Percentiles rank a stretch among this genome's conserved stretches.
phyloP scores from a whole-genome alignment of 2,888 invertebrate species.

The Sepiola atlantica region DNA sequence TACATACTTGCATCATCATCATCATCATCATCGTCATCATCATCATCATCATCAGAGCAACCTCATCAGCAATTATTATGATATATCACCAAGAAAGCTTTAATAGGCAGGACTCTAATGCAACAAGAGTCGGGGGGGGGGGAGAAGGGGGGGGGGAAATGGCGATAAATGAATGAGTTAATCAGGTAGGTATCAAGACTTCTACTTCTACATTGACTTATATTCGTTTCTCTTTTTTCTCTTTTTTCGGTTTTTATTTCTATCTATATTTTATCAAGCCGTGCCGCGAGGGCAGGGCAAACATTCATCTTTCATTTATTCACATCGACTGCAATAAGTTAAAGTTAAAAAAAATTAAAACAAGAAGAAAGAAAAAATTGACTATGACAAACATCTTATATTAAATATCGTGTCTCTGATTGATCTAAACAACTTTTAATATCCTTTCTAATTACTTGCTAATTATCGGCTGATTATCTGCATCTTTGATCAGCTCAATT shows the following conservation, averaged over 20 bases:
- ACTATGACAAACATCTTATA: neutral
- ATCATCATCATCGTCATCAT: neutral
- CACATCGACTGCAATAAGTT: neutral
- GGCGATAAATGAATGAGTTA: neutral
- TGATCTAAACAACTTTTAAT: neutral
- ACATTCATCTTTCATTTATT: neutral
- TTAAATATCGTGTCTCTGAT: neutral
- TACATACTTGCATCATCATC: neutral
- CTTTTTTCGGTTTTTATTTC: neutral
- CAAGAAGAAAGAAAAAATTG: neutral
- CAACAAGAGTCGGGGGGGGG: neutral
- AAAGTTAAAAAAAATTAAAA: too few relatives aligned
- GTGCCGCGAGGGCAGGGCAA: neutral
- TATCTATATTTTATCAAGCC: neutral
- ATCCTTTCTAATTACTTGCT: neutral
- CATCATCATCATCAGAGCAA: neutral
- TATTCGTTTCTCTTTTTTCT: neutral
- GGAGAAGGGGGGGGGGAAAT: neutral
- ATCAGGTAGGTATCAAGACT: constrained; percentile 8
- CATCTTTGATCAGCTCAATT: neutral
- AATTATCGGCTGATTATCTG: neutral
- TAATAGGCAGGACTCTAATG: neutral
- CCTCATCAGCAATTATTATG: constrained; percentile 11
- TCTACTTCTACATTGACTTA: neutral
- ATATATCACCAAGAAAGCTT: neutral